Evolutionary conservation across 2,113 vertebrate species (phyloP), one percentile per base, ranked within the genome.

Genomic region (Xenus cinereus): DNA sequence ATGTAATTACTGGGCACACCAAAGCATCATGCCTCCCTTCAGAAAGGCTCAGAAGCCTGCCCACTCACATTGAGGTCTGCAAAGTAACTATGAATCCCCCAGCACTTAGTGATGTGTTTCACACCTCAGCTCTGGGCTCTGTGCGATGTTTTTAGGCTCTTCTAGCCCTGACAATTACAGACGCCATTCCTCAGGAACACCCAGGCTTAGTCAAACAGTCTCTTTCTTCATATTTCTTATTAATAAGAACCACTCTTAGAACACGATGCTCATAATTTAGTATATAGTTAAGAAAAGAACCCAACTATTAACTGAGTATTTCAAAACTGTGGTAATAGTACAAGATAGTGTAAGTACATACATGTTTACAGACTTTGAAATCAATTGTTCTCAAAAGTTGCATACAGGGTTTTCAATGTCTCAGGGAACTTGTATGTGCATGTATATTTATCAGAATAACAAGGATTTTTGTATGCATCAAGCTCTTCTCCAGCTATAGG

Each of bases 1-100:
- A 86, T 90, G 86, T 84, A 89, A 84, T 89, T 96, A 96, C 68
- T 66, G 71, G 95, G 48, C 83, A 97, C 81, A 92, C 92, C 74
- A 92, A 96, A 95, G 92, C 90, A 74, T 43, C 66, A 35, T 74
- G 84, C 21, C 81, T 93, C 27, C 63, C 74, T 94, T 90, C 89
- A 93, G 72, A 92, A 90, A 77, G 72, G 22, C 84, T 91, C 78
- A 39, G 57, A 82, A 82, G 27, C 75, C 92, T 95, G 74, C 90
- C 81, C 87, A 89, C 94, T 97, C 92, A 87, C 87, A 84, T 6
- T 93, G 92, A 17, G 23, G 86, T 96, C 90, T 90, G 89, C 94
- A 69, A 68, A 95, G 77, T 35, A 91, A 66, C 90, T 87, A 84
- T 23, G 90, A 95, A 87, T 89, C 57, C 91, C 32, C 80, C 90